These are phyloP conservation scores for Lasioglossum leucozonium DNA, from an alignment of 2,888 invertebrate genomes.

Conservation along the genomic window DNA sequence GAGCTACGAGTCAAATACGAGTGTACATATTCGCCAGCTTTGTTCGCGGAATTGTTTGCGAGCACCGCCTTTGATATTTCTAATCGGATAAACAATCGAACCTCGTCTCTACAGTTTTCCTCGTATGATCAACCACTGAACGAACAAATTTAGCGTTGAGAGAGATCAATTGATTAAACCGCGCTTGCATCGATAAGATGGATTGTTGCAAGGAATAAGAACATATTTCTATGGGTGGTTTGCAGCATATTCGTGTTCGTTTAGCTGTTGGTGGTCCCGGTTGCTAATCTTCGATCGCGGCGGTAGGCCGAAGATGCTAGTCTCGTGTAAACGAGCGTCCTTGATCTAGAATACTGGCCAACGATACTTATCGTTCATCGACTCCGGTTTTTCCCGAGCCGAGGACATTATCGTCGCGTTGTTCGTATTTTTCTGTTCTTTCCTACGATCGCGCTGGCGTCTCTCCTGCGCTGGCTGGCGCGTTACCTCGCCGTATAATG, in stretches of 20 bases:
- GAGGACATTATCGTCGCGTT: not conserved
- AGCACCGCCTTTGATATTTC: not conserved
- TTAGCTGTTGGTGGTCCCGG: not conserved
- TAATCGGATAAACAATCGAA: not conserved
- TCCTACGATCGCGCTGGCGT: constrained; percentile 20
- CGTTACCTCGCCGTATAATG: constrained; percentile 51
- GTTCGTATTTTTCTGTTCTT: constrained; percentile 13
- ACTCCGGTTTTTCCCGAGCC: not conserved
- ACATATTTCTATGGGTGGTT: not conserved
- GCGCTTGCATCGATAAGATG: not conserved
- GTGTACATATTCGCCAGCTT: not conserved
- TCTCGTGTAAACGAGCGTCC: not conserved
- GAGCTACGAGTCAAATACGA: not conserved
- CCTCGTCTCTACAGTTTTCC: not conserved
- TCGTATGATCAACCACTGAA: not conserved
- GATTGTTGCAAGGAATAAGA: too few species aligned
- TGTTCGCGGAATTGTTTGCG: not conserved
- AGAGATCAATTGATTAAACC: not conserved
- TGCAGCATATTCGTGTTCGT: not conserved
- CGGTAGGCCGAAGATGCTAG: not conserved
- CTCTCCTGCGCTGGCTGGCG: constrained; percentile 5
- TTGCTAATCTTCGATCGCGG: not conserved
- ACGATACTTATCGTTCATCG: constrained; percentile 8
- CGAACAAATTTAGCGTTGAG: not conserved
- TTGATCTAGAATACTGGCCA: constrained; percentile 17